Conservation (phyloP, 2,888 invertebrate genomes). For the Stomorhina lunata region DNA sequence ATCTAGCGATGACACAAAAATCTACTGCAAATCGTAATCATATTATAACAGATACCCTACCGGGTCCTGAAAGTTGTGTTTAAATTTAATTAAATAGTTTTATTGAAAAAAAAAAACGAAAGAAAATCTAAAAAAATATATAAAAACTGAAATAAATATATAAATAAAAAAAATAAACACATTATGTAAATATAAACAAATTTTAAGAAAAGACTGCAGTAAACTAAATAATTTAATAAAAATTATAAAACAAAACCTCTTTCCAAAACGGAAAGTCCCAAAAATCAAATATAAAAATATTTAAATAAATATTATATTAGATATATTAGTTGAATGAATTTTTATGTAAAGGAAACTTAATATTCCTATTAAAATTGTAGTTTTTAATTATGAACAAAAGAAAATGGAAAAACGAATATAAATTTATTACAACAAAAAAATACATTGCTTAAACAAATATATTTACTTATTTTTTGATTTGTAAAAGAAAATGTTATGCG, state of each 20-base stretch:
- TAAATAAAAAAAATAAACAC: background rate
- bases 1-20: conserved; percentile 76
- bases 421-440: background rate
- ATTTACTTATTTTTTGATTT: background rate
- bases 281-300: conserved; percentile 18
- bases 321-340: conserved; percentile 55
- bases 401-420: conserved; percentile 11
- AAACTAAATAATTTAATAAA: conserved; percentile 59
- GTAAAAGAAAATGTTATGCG: no score
- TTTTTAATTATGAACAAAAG: conserved; percentile 41
- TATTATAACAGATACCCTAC: conserved; percentile 90
- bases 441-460: conserved; percentile 11
- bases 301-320: conserved; percentile 1
- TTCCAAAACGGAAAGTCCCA: background rate
- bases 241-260: conserved; percentile 8
- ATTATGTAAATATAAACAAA: conserved; percentile 48
- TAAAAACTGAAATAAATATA: background rate
- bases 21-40: conserved; percentile 84
- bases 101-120: background rate
- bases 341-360: conserved; percentile 61
- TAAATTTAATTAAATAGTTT: conserved; percentile 78
- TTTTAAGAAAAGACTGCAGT: conserved; percentile 65
- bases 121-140: background rate
- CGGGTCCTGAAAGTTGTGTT: conserved; percentile 94
- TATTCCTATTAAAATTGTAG: conserved; percentile 63